Evolutionary conservation across 2,888 invertebrate species (phyloP).

Genomic region (Eupithecia inturbata): DNA sequence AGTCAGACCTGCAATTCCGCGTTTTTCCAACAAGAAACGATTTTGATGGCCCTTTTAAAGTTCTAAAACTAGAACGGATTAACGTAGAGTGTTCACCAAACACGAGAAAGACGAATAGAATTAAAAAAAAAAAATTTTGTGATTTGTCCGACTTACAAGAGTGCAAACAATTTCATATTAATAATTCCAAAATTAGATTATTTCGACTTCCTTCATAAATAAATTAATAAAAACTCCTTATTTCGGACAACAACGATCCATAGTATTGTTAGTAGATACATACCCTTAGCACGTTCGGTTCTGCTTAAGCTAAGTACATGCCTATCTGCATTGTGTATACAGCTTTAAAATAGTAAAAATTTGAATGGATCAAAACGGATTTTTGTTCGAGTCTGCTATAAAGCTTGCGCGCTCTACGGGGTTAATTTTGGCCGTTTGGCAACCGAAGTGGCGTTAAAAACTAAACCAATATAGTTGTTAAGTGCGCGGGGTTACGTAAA

Average conservation of each 20-base stretch:
- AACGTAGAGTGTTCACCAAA: slow-evolving; percentile 30
- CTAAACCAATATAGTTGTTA: slow-evolving; percentile 79
- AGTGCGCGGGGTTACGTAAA: slow-evolving; percentile 70
- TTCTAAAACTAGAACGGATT: slow-evolving; percentile 40
- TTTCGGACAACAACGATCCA: too few species aligned
- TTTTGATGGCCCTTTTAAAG: slow-evolving; percentile 39
- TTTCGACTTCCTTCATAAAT: too few species aligned
- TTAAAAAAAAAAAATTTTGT: not conserved
- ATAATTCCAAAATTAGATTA: too few species aligned
- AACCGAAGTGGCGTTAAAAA: slow-evolving; percentile 69
- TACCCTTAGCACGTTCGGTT: not conserved
- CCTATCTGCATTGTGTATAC: not conserved
- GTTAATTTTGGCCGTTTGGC: slow-evolving; percentile 69
- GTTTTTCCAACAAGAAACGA: slow-evolving; percentile 31
- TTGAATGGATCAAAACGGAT: not conserved
- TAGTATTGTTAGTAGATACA: too few species aligned
- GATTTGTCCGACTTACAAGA: not conserved
- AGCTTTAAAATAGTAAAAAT: not conserved
- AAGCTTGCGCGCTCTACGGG: slow-evolving; percentile 49
- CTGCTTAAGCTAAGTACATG: not conserved
- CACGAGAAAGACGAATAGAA: not conserved
- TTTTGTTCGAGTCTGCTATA: slow-evolving; percentile 48
- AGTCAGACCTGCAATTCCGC: slow-evolving; percentile 32
- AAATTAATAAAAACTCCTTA: too few species aligned
- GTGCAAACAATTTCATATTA: not conserved